Base-by-base conservation (phyloP, 2,113 vertebrate species). In the Onychostoma macrolepis region DNA sequence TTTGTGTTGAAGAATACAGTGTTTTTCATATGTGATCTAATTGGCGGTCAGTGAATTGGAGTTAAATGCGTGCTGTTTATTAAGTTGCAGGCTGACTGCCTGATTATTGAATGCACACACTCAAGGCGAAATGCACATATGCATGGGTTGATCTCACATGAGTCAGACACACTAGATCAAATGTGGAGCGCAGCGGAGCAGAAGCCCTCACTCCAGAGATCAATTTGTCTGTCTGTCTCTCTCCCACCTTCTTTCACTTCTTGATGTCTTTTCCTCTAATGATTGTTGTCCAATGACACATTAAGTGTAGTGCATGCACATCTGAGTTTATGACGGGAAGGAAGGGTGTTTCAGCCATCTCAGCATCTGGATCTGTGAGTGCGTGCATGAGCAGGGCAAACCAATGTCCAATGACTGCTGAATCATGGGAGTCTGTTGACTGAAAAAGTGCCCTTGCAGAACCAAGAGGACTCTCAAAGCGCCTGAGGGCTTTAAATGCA, bases 131-230 rank as follows among this genome's bases (percentile, higher is more conserved):
- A 63, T 76, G 56, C 41, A 77, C 82, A 87, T 50, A 77, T 28
- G 63, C 69, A 85, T 84, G 77, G 6, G n/a, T 69, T 30, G 83
- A 41, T 85, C 48, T 84, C 69, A 67, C 56, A 63, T 84, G 38
- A 80, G 41, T 87, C 86, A 82, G 86, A 72, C 83, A 82, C 53
- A 65, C 75, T 78, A 36, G 45, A 85, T 61, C 82, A 87, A 63
- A 48, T n/a, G 50, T 45, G 48, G 84, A 89, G 69, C 78, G 33
- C 80, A 89, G 13, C 53, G 6, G 72, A 80, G 56, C 87, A 89
- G 76, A 87, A 85, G 6, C 12, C 30, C 56, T 86, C 61, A 83
- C 63, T 87, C 65, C 71, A 78, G 24, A 43, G 86, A 87, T 63
- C 67, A 84, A 74, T 84, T 74, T 58, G 69, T 75, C 69, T 58